Evolutionary conservation across 2,888 invertebrate genomes (phyloP), one percentile per base, ranked within the genome.

Genomic region (Tipula unca): DNA sequence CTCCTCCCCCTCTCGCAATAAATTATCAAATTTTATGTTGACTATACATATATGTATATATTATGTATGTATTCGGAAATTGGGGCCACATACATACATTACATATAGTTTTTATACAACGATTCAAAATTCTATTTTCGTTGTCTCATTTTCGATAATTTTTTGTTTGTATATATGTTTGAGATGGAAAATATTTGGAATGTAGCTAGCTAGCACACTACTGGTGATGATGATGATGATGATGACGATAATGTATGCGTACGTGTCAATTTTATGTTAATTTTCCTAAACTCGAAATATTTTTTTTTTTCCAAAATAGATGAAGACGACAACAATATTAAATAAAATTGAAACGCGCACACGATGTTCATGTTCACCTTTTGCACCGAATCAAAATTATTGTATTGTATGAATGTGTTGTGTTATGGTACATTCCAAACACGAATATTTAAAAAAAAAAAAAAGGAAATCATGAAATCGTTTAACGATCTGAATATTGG

Each of bases 91-190:
- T 17, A 48, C 48, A 48, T 5, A 48, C 32, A 32, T 32, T 32
- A 48, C 17, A 17, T 17, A 32, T 17, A 54, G n/a, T n/a, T n/a
- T n/a, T n/a, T n/a, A n/a, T n/a, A n/a, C 25, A 69, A 69, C 69
- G 69, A 69, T 69, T 69, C 69, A 69, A 69, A 69, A 69, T 69
- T 69, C 69, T 69, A 69, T 69, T 69, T 69, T 25, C 69, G 69
- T 69, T 69, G 69, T 69, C 69, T 69, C 48, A 17, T 54, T 54
- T 54, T 69, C 69, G 25, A 54, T 54, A 54, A 54, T 54, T 54
- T 54, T n/a, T 54, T 42, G 42, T 20, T 25, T 25, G 69, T 25
- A 10, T 10, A 25, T n/a, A n/a, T n/a, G 8, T 1, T 25, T 25
- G 69, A 69, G 8, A 25, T 69, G 20, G 20, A 6, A 3, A 25